Evolutionary conservation across 2,797 vertebrate species (phyloP), one percentile per base, ranked within the genome.

Genomic region (Poecilia wingei): DNA sequence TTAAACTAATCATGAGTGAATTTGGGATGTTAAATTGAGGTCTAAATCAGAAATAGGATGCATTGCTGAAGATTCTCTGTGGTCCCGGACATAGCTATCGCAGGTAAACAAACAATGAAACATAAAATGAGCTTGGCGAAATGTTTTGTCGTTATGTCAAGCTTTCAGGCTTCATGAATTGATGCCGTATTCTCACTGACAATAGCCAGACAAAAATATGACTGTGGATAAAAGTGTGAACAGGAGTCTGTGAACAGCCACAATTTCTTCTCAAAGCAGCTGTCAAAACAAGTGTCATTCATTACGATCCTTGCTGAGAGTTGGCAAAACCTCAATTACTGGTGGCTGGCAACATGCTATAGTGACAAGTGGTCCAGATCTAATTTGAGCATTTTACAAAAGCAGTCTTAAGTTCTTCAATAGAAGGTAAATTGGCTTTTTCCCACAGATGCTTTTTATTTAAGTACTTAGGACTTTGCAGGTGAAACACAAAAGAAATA

Each of bases 101-200:
- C 36, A 68, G 36, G 36, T 68, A 25, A 25, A 41, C 36, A 43
- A 25, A 25, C 41, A 68, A 68, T 68, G 20, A 41, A 41, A 68
- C 36, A 68, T 68, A 69, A 69, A 68, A 69, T 14, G 39, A n/a
- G 39, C 10, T 69, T n/a, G 22, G 66, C 13, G 12, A 69, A 69
- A 69, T 43, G 25, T 69, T 69, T 69, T n/a, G 22, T 43, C 13
- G 66, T 69, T 43, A 68, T 25, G 64, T 68, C 66, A 69, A 69
- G 66, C 39, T n/a, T 43, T 12, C 25, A 41, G 12, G 39, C 66
- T 69, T 43, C 39, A 13, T 43, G 66, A n/a, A 69, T 22, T 7
- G 22, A 43, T 43, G 39, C 39, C 4, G 22, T 43, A 7, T 69
- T 69, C 39, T 25, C 22, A 43, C 66, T 69, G 66, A 25, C 39